Evolutionary conservation across 37 sponge, comb jelly and placozoan genomes (phyloP), one percentile per base, ranked within the genome.

Genomic region (Halisarca cf. caerulea): DNA sequence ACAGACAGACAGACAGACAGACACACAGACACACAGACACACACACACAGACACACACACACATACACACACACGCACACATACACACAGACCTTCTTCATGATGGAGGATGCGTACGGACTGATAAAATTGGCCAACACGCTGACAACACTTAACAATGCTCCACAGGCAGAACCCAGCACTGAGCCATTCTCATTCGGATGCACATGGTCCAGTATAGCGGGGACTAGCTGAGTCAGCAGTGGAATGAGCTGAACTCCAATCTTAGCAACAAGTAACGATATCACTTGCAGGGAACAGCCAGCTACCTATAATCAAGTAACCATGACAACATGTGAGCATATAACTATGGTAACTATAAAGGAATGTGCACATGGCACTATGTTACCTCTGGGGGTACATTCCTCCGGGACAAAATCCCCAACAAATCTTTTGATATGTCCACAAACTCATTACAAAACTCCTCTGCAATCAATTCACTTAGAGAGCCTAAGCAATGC

Each of bases 101-200:
- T 44, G 23, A 91, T 88, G 32, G 58, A 59, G 6, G 38, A 14
- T 0, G 84, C 21, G 53, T 81, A 88, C 1, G 92, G 83, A 59
- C 92, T 88, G 77, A 94, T 77, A 60, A 94, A 94, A 54, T 94
- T 88, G 24, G 95, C 85, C 4, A 91, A 79, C 17, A 59, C 51
- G 17, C 80, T 30, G n/a, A 92, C 82, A 11, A 89, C 58, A 11
- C 58, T 66, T 9, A 28, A 40, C 0, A 93, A 82, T 38, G 85
- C 47, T 8, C 83, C 23, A 0, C 66, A 66, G 6, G 93, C 84
- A 87, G 86, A 9, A 24, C 84, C 85, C 33, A 93, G 68, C 6
- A 72, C 79, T 1, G 25, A 24, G 55, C 57, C 33, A 21, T 54
- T 55, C 30, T 18, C 55, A 6, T 28, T 30, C 8, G 9, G 30